These are phyloP conservation scores for Polypedilum vanderplanki DNA, from an alignment of 1,140 invertebrate species.

Conservation along the genomic window DNA sequence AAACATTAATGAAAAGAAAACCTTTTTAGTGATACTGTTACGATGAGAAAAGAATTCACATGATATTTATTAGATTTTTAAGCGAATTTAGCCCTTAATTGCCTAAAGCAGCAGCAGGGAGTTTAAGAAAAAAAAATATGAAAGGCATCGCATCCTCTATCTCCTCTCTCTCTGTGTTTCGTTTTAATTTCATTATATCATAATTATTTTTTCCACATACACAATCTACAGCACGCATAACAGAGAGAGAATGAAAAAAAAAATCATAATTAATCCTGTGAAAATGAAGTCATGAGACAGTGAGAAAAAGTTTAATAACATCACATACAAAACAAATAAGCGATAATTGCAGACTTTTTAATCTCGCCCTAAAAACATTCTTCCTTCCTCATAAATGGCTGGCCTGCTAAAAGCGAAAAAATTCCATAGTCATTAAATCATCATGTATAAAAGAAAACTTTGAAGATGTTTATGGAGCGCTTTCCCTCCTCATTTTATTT, in stretches of 20 bases:
- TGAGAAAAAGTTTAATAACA: neutral
- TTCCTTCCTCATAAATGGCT: neutral
- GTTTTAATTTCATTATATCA: neutral
- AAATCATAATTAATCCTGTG: neutral
- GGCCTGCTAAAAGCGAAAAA: neutral
- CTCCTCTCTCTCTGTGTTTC: neutral
- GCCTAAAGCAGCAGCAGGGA: constrained; percentile 8
- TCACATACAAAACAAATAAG: neutral
- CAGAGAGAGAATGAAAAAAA: neutral
- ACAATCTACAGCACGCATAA: neutral
- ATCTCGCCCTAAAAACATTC: neutral
- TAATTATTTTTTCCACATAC: neutral
- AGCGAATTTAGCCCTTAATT: neutral
- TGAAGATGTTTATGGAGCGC: neutral
- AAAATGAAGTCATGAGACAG: constrained; percentile 5
- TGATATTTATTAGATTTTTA: constrained; percentile 9
- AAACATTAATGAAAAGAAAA: neutral
- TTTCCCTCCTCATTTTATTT: neutral
- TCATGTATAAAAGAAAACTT: neutral
- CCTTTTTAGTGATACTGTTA: constrained; percentile 18
- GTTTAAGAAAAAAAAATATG: neutral
- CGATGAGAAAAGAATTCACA: neutral
- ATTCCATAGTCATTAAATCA: neutral
- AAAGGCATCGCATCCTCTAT: neutral
- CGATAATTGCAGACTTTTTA: constrained; percentile 9